These are phyloP conservation scores for Amblyjoppa proteus DNA, from an alignment of 2,888 invertebrate genomes.

Conservation along the genomic window DNA sequence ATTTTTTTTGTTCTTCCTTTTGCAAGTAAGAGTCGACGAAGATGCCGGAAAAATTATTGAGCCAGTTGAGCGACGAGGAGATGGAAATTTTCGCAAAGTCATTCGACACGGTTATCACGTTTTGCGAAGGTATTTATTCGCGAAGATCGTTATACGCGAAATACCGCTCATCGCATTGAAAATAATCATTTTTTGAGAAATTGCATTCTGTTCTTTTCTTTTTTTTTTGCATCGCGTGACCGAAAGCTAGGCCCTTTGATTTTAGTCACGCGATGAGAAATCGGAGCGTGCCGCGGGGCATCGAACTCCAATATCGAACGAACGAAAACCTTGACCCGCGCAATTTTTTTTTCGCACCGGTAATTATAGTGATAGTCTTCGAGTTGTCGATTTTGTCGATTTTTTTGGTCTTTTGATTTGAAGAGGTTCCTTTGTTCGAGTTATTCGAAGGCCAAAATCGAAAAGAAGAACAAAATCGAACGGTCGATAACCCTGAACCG, in stretches of 20 bases:
- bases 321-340: not conserved
- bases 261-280: not conserved
- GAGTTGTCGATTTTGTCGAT: no score
- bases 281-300: not conserved
- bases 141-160: not conserved
- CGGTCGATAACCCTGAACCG: not conserved
- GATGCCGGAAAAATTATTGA: constrained; percentile 54
- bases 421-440: no score
- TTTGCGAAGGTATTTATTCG: constrained; percentile 87
- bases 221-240: not conserved
- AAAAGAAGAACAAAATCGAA: not conserved
- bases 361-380: no score
- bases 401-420: no score
- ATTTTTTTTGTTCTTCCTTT: not conserved
- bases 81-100: constrained; percentile 83
- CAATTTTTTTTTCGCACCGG: not conserved
- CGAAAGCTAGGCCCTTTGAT: not conserved
- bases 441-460: no score
- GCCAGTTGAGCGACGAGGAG: constrained; percentile 71
- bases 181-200: not conserved
- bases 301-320: not conserved
- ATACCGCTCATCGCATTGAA: not conserved
- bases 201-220: no score
- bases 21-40: not conserved
- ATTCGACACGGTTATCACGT: constrained; percentile 87